phyloP scores from a whole-genome alignment of 53 echinoderm and acorn worm genomes.

The Hippasteria phrygiana region DNA sequence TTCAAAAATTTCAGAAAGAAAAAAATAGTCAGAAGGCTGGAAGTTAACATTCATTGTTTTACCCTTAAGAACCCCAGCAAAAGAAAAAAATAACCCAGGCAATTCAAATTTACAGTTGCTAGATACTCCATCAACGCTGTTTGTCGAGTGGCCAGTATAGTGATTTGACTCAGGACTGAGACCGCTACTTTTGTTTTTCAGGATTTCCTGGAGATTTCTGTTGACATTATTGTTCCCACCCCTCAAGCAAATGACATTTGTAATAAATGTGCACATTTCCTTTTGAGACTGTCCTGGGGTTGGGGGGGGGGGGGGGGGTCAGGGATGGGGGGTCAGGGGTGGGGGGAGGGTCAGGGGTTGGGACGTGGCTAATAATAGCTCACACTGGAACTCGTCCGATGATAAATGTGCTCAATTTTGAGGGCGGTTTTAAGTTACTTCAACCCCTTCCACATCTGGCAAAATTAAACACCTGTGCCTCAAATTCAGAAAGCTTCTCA shows the following conservation, averaged over 20 bases:
- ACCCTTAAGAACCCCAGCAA: too few species aligned
- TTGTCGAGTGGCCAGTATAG: background rate
- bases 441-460: too few species aligned
- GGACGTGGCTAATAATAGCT: background rate
- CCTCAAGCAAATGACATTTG: background rate
- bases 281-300: background rate
- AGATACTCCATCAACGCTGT: background rate
- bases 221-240: background rate
- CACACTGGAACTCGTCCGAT: background rate
- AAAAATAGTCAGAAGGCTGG: too few species aligned
- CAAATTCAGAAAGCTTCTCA: too few species aligned
- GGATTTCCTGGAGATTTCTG: background rate
- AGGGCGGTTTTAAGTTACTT: too few species aligned
- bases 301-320: background rate
- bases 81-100: too few species aligned
- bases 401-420: too few species aligned
- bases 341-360: background rate
- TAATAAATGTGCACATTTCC: constrained; percentile 25
- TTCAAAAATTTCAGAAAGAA: too few species aligned
- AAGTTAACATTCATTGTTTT: too few species aligned
- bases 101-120: too few species aligned
- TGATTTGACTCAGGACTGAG: background rate
- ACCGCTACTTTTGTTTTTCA: background rate
- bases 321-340: background rate
- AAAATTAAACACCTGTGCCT: too few species aligned